Conservation (phyloP, 2,888 invertebrate species). For the Phytoseiulus persimilis region DNA sequence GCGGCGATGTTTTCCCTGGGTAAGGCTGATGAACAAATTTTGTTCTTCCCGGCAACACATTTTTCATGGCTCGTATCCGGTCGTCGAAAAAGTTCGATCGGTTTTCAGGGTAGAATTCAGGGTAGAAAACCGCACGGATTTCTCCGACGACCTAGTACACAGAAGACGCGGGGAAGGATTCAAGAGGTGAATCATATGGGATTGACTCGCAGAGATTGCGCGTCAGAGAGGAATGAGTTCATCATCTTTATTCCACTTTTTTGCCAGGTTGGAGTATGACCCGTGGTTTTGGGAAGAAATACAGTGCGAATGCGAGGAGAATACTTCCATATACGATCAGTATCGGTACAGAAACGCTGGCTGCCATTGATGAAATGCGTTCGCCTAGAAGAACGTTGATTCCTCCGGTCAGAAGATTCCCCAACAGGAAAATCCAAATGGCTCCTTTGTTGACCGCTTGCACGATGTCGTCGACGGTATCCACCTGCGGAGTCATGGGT, state of each 20-base stretch:
- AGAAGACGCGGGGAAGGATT: too few relatives aligned
- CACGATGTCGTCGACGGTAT: conserved; percentile 52
- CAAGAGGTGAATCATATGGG: background rate
- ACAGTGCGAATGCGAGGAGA: conserved; percentile 8
- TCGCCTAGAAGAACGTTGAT: conserved; percentile 56
- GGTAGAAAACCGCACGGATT: too few relatives aligned
- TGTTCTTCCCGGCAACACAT: too few relatives aligned
- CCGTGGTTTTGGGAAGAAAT: conserved; percentile 10
- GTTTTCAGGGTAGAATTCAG: too few relatives aligned
- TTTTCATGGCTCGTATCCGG: too few relatives aligned
- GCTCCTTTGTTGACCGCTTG: conserved; percentile 71
- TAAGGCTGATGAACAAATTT: too few relatives aligned
- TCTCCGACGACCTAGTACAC: too few relatives aligned
- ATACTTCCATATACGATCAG: background rate
- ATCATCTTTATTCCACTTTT: background rate
- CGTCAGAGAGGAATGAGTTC: background rate
- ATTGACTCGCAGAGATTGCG: background rate
- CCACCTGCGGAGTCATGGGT: background rate
- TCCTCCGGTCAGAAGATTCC: conserved; percentile 74
- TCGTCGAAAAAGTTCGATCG: too few relatives aligned
- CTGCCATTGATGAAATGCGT: background rate
- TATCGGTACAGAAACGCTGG: conserved; percentile 1
- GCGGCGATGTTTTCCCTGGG: too few relatives aligned
- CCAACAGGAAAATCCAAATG: conserved; percentile 69
- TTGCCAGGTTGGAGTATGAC: background rate